Percentiles rank a stretch among this genome's conserved stretches.
Evolutionary conservation across 2,797 vertebrate species (phyloP).

Genomic region (Sciurus vulgaris): DNA sequence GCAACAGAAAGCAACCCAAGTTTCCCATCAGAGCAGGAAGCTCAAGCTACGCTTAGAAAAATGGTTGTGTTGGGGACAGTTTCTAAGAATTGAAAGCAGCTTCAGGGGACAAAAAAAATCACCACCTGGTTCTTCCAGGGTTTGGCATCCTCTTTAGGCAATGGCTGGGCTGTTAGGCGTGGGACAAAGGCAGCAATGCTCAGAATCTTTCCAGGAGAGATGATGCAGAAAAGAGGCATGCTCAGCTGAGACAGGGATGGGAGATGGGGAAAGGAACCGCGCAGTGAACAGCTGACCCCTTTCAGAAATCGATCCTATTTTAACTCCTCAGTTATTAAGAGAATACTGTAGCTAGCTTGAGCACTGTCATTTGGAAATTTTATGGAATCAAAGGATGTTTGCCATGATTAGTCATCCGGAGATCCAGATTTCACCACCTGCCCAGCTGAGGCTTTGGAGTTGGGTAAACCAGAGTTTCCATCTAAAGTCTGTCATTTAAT

Average conservation of each 20-base stretch:
- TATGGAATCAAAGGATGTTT: not conserved
- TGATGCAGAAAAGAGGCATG: not conserved
- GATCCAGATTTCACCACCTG: not conserved
- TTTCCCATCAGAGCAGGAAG: not conserved
- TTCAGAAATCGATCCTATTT: not conserved
- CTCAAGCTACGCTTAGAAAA: not conserved
- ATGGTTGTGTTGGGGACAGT: not conserved
- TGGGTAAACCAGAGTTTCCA: not conserved
- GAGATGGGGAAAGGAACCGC: not conserved
- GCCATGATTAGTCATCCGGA: too few species aligned
- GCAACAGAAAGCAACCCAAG: not conserved
- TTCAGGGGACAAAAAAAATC: not conserved
- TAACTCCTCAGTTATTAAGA: not conserved
- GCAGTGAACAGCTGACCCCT: too few species aligned
- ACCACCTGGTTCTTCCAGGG: not conserved
- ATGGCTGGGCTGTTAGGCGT: not conserved
- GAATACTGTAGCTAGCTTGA: not conserved
- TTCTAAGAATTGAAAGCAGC: not conserved
- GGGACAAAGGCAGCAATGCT: not conserved
- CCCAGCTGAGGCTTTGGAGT: not conserved
- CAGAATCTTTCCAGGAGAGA: not conserved
- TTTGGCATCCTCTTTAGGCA: not conserved
- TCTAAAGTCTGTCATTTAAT: too few species aligned
- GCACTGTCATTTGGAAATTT: not conserved
- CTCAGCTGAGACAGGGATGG: rapidly evolving